A percentile compares a stretch with the other conserved stretches of the same genome.
phyloP scores from a whole-genome alignment of 2,888 invertebrate species.

The Torymus auratus region DNA sequence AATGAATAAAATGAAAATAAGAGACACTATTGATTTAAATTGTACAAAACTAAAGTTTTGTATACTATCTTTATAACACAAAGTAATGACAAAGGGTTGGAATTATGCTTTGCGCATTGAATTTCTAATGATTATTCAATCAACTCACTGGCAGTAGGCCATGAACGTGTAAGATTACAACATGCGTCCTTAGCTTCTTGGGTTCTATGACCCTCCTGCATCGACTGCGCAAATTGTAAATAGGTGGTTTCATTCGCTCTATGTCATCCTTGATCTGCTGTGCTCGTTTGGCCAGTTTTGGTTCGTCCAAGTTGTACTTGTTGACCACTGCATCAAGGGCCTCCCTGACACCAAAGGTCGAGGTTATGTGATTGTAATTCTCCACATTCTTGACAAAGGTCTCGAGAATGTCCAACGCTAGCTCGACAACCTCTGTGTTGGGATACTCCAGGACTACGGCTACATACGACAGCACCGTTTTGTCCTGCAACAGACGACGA shows the following conservation, averaged over 20 bases:
- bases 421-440: conserved; percentile 69
- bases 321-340: conserved; percentile 72
- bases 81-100: too few relatives aligned
- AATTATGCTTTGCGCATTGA: too few relatives aligned
- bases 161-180: conserved; percentile 72
- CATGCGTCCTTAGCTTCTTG: conserved; percentile 73
- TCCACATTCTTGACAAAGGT: conserved; percentile 74
- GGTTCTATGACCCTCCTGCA: conserved; percentile 75
- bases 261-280: conserved; percentile 72
- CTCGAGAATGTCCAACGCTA: conserved; percentile 72
- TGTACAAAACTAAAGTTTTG: too few relatives aligned
- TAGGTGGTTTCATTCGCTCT: conserved; percentile 75
- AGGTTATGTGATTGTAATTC: conserved; percentile 74
- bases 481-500: conserved; percentile 67
- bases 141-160: conserved; percentile 72
- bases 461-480: conserved; percentile 74
- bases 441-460: conserved; percentile 73
- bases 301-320: conserved; percentile 70
- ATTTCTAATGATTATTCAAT: background rate
- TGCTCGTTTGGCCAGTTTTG: conserved; percentile 70
- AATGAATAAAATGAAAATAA: too few relatives aligned
- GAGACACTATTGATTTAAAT: too few relatives aligned
- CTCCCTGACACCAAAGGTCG: conserved; percentile 74
- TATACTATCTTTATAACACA: too few relatives aligned
- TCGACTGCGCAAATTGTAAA: conserved; percentile 74